A percentile compares a stretch with the other conserved stretches of the same genome.
phyloP scores from a whole-genome alignment of 2,888 invertebrate species.

The Nemoura dubitans region DNA sequence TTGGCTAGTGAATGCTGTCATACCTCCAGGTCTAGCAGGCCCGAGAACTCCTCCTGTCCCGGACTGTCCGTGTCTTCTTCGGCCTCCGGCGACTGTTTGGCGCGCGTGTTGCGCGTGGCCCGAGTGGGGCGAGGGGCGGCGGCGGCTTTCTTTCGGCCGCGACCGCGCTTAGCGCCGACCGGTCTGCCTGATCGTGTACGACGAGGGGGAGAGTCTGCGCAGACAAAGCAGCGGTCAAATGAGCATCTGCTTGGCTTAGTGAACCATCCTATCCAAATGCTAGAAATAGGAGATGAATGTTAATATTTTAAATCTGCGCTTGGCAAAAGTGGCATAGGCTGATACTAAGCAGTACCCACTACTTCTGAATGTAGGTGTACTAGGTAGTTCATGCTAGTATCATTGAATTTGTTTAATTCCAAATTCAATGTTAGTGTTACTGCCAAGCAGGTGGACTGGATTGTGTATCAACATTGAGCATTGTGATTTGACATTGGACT shows the following conservation, averaged over 20 bases:
- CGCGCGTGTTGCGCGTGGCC: constrained; percentile 43
- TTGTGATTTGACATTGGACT: no score
- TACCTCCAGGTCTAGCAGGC: constrained; percentile 5
- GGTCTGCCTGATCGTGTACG: constrained; percentile 41
- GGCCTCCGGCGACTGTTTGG: constrained; percentile 17
- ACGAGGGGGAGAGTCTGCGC: constrained; percentile 5
- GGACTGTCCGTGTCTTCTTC: constrained; percentile 41
- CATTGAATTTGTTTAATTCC: no score
- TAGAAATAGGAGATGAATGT: no score
- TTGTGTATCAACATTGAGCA: no score
- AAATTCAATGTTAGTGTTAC: no score
- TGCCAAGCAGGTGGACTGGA: no score
- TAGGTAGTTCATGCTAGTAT: no score
- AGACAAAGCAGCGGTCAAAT: not conserved
- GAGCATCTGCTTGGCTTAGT: not conserved
- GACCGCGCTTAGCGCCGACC: constrained; percentile 32
- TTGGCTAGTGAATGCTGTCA: not conserved
- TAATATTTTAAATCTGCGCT: no score
- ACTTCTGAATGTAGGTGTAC: no score
- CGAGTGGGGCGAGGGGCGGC: constrained; percentile 41
- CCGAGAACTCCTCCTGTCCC: not conserved
- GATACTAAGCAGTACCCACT: no score
- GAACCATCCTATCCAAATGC: no score
- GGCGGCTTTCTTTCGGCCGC: constrained; percentile 45
- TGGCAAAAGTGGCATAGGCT: no score